phyloP scores from a whole-genome alignment of 1,140 invertebrate species.

The Batillaria attramentaria region DNA sequence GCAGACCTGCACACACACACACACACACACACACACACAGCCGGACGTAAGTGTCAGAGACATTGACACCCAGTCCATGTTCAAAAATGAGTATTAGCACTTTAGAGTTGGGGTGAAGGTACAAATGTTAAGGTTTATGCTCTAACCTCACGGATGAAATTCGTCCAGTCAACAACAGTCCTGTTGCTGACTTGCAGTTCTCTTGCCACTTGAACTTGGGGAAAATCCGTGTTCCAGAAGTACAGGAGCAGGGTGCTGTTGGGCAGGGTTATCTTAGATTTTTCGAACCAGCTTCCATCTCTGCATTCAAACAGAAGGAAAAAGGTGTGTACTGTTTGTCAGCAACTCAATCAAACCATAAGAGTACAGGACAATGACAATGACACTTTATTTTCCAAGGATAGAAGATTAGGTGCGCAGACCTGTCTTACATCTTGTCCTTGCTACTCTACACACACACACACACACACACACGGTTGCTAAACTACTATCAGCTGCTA shows the following conservation, averaged over 20 bases:
- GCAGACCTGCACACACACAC: not conserved
- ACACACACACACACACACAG: conserved; percentile 3
- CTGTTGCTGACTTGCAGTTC: conserved; percentile 11
- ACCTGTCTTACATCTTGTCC: no score
- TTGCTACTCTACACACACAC: no score
- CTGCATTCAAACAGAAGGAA: conserved; percentile 1
- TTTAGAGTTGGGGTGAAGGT: conserved; percentile 1
- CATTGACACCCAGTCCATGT: no score
- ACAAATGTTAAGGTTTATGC: conserved; percentile 1
- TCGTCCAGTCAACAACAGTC: conserved; percentile 35
- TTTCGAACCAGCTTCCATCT: not conserved
- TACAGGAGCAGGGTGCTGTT: conserved; percentile 19
- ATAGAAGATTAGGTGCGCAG: no score
- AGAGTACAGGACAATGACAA: no score
- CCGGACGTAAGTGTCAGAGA: no score
- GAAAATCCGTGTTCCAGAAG: conserved; percentile 8
- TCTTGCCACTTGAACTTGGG: conserved; percentile 18
- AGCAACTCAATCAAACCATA: no score
- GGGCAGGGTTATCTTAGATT: not conserved
- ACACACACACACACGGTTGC: no score
- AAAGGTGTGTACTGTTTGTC: conserved; percentile 9
- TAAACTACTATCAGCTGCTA: no score
- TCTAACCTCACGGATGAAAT: conserved; percentile 34
- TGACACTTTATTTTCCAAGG: no score
- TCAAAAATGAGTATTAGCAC: no score